Conservation (phyloP, 1,140 invertebrate genomes). For the Drosophila repletoides region DNA sequence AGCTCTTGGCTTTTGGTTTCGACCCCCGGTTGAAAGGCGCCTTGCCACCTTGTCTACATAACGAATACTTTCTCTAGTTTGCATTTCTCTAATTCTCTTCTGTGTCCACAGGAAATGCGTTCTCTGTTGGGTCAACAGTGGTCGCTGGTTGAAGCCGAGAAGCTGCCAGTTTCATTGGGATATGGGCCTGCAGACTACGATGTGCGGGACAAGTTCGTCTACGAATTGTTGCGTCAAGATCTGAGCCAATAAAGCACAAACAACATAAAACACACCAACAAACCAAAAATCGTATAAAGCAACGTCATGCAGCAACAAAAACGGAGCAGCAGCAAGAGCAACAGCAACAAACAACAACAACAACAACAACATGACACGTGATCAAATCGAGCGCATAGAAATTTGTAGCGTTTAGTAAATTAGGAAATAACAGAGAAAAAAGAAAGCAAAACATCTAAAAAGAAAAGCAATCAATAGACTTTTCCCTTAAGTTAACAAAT, state of each 20-base stretch:
- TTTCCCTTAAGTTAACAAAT: conserved; percentile 58
- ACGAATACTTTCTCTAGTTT: too few species aligned
- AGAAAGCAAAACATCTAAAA: conserved; percentile 12
- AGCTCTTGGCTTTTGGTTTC: too few species aligned
- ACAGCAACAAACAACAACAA: conserved; percentile 22
- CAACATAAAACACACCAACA: conserved; percentile 19
- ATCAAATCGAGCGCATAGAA: conserved; percentile 64
- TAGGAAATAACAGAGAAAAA: conserved; percentile 33
- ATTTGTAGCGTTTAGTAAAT: conserved; percentile 50
- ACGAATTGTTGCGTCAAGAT: conserved; percentile 71
- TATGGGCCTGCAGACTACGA: conserved; percentile 64
- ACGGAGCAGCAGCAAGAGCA: background rate
- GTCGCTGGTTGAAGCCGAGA: conserved; percentile 74
- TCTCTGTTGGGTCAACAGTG: conserved; percentile 81
- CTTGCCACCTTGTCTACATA: too few species aligned
- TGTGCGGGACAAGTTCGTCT: conserved; percentile 74
- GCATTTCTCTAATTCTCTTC: background rate
- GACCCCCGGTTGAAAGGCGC: too few species aligned
- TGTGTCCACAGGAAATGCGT: conserved; percentile 81
- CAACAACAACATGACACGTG: conserved; percentile 64
- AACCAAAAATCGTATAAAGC: conserved; percentile 53
- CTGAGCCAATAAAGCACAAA: conserved; percentile 56
- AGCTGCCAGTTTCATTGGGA: conserved; percentile 81
- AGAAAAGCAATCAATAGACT: conserved; percentile 26
- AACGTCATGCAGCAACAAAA: conserved; percentile 38